Base-by-base conservation (phyloP, 2,797 vertebrate species). In the Gobionotothen gibberifrons region DNA sequence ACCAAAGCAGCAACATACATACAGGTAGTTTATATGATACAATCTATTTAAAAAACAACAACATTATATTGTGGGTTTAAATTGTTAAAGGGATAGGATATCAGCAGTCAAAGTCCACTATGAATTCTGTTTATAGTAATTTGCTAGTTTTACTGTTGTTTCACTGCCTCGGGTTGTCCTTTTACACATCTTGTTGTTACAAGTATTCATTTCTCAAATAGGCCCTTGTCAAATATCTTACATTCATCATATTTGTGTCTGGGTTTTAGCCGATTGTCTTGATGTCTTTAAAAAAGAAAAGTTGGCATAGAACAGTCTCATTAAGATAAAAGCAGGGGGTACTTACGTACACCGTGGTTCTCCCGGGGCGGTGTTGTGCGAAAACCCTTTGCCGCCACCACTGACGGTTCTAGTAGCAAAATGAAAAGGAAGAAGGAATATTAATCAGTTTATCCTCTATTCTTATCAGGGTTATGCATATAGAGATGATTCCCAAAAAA, bases 261-360 rank as follows among this genome's bases (percentile, higher is more conserved):
- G 40, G 36, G 36, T 36, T 59, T 60, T 29, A 42, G n/a, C 15
- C 3, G 1, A 42, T 39, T 51, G 51, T 21, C 6, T 76, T 32
- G 21, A 9, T 57, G 9, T 3, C 57, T 62, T 36, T 9, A 36
- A 36, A 36, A 9, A 36, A 9, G 10, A 22, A 14, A 51, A 47
- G 16, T 49, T 79, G 78, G 81, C 69, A 62, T 54, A 14, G 26
- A 70, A 14, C 26, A 52, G 52, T 68, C 14, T 85, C 56, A 69
- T 80, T 67, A 68, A 58, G 69, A 73, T 69, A 73, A 74, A 74
- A 80, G 43, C 47, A 76, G 62, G 42, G 4, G 42, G 19, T 5
- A 89, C 94, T 94, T 88, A 95, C 95, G 83, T 74, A 90, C 72
- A 54, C 83, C 90, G 32, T 83, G 44, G 36, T 67, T 86, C 40